Evolutionary conservation across 2,113 vertebrate genomes (phyloP).

Genomic region (Poecile atricapillus): DNA sequence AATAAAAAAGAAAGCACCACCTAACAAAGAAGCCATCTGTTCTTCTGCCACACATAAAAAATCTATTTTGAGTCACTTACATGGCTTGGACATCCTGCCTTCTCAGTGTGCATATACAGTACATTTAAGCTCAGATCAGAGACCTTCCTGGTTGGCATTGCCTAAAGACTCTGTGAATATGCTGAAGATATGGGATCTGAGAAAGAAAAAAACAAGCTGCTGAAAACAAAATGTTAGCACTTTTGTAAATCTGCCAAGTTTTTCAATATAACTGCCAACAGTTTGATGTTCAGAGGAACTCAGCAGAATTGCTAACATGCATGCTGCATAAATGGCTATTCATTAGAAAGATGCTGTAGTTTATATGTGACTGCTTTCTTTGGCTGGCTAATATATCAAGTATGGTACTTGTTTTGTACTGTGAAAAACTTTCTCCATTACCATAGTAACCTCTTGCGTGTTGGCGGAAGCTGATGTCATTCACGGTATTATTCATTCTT

Average conservation of each 20-base stretch:
- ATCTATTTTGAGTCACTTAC: neutral
- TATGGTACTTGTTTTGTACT: constrained; percentile 74
- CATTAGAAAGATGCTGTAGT: constrained; percentile 61
- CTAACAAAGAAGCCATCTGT: constrained; percentile 54
- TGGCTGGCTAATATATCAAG: constrained; percentile 79
- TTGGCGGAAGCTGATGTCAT: constrained; percentile 92
- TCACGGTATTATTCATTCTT: constrained; percentile 75
- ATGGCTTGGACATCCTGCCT: neutral
- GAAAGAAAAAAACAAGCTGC: constrained; percentile 16
- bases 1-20: neutral
- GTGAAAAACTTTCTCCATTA: constrained; percentile 82
- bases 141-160: neutral
- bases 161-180: constrained; percentile 47
- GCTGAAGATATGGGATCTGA: constrained; percentile 52
- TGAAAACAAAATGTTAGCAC: constrained; percentile 60
- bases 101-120: neutral
- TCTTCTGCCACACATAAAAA: neutral
- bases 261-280: constrained; percentile 65
- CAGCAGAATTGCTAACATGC: constrained; percentile 62
- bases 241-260: constrained; percentile 71
- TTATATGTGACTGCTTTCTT: constrained; percentile 61
- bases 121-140: neutral
- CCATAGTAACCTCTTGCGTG: constrained; percentile 87
- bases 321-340: constrained; percentile 63
- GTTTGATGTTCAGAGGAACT: constrained; percentile 66